A percentile compares a stretch with the other conserved stretches of the same genome.
phyloP scores from a whole-genome alignment of 2,113 vertebrate species.

The Eleginops maclovinus region DNA sequence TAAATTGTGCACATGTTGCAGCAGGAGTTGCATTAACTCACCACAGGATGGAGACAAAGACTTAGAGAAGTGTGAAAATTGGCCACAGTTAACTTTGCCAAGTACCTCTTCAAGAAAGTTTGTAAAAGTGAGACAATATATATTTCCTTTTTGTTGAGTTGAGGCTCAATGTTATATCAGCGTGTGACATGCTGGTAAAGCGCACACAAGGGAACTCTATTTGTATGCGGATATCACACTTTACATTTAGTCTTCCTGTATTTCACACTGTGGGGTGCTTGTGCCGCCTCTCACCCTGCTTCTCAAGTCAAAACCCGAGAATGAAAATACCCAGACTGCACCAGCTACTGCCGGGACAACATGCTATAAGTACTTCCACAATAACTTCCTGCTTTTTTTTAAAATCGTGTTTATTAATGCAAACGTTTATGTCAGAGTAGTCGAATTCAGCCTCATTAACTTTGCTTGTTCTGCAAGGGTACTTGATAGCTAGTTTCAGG shows the following conservation, averaged over 20 bases:
- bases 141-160: background rate
- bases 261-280: slow-evolving; percentile 13
- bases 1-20: background rate
- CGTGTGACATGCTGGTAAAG: background rate
- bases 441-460: background rate
- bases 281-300: background rate
- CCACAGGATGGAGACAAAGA: slow-evolving; percentile 69
- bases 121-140: background rate
- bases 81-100: background rate
- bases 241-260: slow-evolving; percentile 58
- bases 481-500: background rate
- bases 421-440: too few species aligned
- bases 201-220: background rate
- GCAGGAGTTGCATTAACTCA: background rate
- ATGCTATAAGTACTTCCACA: background rate
- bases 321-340: background rate
- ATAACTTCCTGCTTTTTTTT: background rate
- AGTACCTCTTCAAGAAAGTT: background rate
- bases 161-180: background rate
- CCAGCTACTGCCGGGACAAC: background rate
- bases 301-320: background rate
- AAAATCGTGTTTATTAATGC: background rate
- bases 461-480: too few species aligned
- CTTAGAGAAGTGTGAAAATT: background rate
- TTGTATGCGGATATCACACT: slow-evolving; percentile 54